phyloP scores from a whole-genome alignment of 2,113 vertebrate species.

The Oxyruncus cristatus region DNA sequence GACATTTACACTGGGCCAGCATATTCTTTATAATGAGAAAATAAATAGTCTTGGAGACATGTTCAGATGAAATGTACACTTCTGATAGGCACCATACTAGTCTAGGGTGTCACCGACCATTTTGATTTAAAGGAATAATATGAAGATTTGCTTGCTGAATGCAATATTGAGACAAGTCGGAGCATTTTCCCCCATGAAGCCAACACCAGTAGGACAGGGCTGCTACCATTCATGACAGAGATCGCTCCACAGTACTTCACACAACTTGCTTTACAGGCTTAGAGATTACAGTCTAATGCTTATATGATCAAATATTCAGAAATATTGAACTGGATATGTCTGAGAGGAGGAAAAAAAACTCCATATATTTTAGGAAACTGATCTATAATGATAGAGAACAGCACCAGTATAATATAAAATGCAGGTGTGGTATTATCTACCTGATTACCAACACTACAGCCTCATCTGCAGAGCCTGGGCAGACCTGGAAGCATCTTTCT shows the following conservation, averaged over 20 bases:
- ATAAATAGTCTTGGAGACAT: neutral
- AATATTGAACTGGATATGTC: neutral
- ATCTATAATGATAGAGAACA: neutral
- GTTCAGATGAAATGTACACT: neutral
- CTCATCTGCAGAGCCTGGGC: neutral
- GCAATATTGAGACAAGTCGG: neutral
- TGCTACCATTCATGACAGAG: neutral
- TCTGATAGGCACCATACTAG: neutral
- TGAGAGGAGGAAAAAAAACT: neutral
- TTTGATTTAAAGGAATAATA: neutral
- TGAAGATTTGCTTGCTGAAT: neutral
- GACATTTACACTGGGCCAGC: neutral
- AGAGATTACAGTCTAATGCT: neutral
- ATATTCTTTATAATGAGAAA: neutral
- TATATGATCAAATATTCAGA: neutral
- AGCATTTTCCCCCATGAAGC: neutral
- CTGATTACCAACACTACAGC: neutral
- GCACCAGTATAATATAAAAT: neutral
- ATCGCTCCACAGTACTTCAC: neutral
- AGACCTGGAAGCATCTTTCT: neutral
- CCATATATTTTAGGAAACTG: neutral
- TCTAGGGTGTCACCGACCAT: neutral
- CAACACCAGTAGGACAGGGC: neutral
- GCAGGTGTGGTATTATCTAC: neutral
- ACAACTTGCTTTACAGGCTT: neutral